Conservation (phyloP, 1,140 invertebrate species). For the Drosophila tropicalis region DNA sequence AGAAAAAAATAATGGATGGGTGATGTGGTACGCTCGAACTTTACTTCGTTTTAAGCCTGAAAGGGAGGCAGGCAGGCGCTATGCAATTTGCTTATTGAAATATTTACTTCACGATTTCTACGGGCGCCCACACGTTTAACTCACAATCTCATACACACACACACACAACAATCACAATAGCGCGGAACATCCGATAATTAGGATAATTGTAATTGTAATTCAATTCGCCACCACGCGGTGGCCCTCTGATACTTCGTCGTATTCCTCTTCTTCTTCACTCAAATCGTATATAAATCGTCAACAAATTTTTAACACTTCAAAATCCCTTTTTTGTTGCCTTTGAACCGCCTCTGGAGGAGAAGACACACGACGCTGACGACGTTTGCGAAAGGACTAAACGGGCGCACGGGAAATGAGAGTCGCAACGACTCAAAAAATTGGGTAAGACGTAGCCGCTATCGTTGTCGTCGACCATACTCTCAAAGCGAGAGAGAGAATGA, state of each 20-base stretch:
- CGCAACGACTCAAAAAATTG: slow-evolving; percentile 53
- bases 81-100: slow-evolving; percentile 55
- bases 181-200: slow-evolving; percentile 44
- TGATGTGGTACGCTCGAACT: slow-evolving; percentile 22
- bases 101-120: slow-evolving; percentile 62
- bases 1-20: slow-evolving; percentile 18
- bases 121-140: slow-evolving; percentile 65
- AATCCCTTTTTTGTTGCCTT: slow-evolving; percentile 28
- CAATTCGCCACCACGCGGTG: slow-evolving; percentile 57
- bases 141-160: slow-evolving; percentile 50
- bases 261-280: slow-evolving; percentile 28
- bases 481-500: slow-evolving; percentile 25
- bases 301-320: slow-evolving; percentile 16
- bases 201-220: slow-evolving; percentile 73
- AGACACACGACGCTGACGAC: slow-evolving; percentile 75
- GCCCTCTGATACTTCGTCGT: slow-evolving; percentile 12
- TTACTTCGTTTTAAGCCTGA: not conserved
- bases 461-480: slow-evolving; percentile 30
- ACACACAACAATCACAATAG: slow-evolving; percentile 54
- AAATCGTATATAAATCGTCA: slow-evolving; percentile 44
- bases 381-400: slow-evolving; percentile 77
- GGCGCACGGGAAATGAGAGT: slow-evolving; percentile 54
- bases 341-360: slow-evolving; percentile 35
- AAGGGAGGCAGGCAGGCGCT: slow-evolving; percentile 7
- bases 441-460: slow-evolving; percentile 61